phyloP scores from a whole-genome alignment of 2,797 vertebrate species.

The Oreonectes daqikongensis region DNA sequence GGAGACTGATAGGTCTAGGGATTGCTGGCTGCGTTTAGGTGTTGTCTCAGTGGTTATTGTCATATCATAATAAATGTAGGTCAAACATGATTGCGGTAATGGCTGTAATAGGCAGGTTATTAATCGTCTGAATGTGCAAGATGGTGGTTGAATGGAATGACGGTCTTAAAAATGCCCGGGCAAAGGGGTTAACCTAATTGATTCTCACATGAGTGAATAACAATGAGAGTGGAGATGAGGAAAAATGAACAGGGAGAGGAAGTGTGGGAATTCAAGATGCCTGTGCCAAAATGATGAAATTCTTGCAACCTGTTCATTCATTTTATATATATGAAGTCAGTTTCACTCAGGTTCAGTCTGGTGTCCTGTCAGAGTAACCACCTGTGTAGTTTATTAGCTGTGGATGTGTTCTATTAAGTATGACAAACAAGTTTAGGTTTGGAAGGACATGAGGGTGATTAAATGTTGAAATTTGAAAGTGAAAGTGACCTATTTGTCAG shows the following conservation, averaged over 20 bases:
- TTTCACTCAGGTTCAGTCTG: background rate
- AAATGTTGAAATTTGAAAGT: too few relatives aligned
- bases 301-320: conserved; percentile 20
- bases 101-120: conserved; percentile 40
- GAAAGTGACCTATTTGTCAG: too few relatives aligned
- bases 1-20: conserved; percentile 4
- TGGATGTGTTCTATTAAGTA: background rate
- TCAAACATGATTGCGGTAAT: conserved; percentile 41
- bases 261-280: conserved; percentile 30
- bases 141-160: conserved; percentile 35
- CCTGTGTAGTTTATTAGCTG: background rate
- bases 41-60: conserved; percentile 23
- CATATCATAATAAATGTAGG: conserved; percentile 38
- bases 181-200: conserved; percentile 36
- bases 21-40: conserved; percentile 12
- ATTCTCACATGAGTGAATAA: conserved; percentile 42
- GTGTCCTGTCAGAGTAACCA: conserved; percentile 1
- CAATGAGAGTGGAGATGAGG: background rate
- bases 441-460: too few relatives aligned
- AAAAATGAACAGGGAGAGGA: background rate
- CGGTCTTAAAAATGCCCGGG: conserved; percentile 23
- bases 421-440: too few relatives aligned
- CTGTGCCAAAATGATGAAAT: conserved; percentile 35
- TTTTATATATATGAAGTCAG: background rate
- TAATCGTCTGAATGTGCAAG: conserved; percentile 32